These are phyloP conservation scores for Cynopterus brachyotis DNA, from an alignment of 2,113 vertebrate genomes.

Conservation along the genomic window DNA sequence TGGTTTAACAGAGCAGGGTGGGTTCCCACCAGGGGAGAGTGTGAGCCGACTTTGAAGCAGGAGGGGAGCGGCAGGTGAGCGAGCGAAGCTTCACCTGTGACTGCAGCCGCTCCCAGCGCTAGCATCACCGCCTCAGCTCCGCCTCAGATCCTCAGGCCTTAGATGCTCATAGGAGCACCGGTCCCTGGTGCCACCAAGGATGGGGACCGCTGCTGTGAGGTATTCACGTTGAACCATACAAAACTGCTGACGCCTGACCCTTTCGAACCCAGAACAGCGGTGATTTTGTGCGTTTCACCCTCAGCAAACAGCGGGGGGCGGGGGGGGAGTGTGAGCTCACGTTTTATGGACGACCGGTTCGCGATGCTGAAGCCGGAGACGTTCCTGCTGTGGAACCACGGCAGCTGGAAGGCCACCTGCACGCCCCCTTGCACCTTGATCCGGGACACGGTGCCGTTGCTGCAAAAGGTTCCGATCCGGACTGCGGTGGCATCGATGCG, in stretches of 20 bases:
- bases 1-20: not conserved
- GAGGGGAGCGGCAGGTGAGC: too few relatives aligned
- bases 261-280: not conserved
- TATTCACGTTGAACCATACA: not conserved
- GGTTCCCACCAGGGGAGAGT: not conserved
- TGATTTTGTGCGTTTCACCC: not conserved
- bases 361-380: slow-evolving; percentile 86
- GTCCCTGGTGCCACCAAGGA: too few relatives aligned
- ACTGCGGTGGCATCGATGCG: slow-evolving; percentile 68
- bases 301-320: rapidly evolving
- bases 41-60: not conserved
- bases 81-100: too few relatives aligned
- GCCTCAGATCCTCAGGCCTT: too few relatives aligned
- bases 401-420: slow-evolving; percentile 85
- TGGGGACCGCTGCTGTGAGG: not conserved
- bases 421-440: slow-evolving; percentile 85
- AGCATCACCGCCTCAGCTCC: too few relatives aligned
- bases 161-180: too few relatives aligned
- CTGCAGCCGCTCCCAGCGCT: too few relatives aligned
- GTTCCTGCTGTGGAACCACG: slow-evolving; percentile 80
- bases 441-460: slow-evolving; percentile 86
- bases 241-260: rapidly evolving
- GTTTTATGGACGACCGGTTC: slow-evolving; percentile 85
- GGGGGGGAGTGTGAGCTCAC: slow-evolving; percentile 76
- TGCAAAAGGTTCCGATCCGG: slow-evolving; percentile 91